Conservation (phyloP, 35 echinoderm and acorn worm species). For the Apostichopus japonicus region DNA sequence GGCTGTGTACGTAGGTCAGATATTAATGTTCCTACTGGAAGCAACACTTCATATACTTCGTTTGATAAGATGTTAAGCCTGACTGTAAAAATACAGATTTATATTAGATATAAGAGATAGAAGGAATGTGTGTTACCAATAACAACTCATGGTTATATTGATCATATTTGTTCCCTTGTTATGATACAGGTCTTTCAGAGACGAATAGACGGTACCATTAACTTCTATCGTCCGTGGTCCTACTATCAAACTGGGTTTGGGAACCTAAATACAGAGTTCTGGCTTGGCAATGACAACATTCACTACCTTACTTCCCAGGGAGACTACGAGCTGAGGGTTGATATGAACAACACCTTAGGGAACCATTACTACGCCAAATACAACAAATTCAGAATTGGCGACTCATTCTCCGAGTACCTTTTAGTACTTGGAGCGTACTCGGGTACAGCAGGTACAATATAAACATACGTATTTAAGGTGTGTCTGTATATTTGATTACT, state of each 20-base stretch:
- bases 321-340: constrained; percentile 13
- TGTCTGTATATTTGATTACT: no score
- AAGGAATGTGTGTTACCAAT: no score
- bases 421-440: constrained; percentile 28
- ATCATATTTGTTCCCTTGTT: no score
- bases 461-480: no score
- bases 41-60: no score
- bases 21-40: no score
- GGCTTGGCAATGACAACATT: constrained; percentile 38
- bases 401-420: neutral
- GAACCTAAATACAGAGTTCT: constrained; percentile 21
- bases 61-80: no score
- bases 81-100: neutral
- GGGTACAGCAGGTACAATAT: neutral
- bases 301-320: neutral
- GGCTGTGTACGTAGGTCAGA: no score
- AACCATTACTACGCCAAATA: neutral
- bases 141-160: no score
- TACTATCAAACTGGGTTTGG: constrained; percentile 19
- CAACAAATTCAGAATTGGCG: neutral
- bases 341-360: neutral
- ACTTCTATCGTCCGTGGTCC: constrained; percentile 29
- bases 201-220: constrained; percentile 14
- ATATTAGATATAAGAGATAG: neutral
- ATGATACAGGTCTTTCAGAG: constrained; percentile 21